Evolutionary conservation across 2,113 vertebrate genomes (phyloP).

Genomic region (Sceloporus tristichus): DNA sequence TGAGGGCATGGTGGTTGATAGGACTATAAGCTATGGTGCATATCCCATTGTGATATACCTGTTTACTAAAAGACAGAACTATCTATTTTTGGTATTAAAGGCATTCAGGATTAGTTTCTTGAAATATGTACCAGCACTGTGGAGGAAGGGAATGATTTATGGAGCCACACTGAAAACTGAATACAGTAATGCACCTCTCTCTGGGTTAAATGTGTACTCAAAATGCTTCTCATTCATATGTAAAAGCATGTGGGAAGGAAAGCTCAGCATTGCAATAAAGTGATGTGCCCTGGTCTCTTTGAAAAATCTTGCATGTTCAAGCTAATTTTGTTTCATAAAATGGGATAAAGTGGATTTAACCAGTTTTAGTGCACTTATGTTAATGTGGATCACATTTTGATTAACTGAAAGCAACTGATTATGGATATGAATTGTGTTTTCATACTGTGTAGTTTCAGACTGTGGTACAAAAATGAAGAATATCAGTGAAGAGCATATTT

Average conservation of each 20-base stretch:
- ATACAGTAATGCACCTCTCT: neutral
- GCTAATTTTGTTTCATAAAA: slow-evolving; percentile 24
- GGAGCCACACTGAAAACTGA: neutral
- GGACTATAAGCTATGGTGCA: neutral
- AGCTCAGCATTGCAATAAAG: neutral
- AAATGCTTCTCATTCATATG: slow-evolving; percentile 7
- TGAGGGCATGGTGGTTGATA: neutral
- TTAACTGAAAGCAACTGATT: slow-evolving; percentile 11
- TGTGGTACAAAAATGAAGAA: neutral
- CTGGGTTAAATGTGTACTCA: neutral
- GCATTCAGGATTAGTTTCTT: slow-evolving; percentile 15
- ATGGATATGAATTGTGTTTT: slow-evolving; percentile 4
- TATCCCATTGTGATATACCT: slow-evolving; percentile 12
- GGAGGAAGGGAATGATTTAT: slow-evolving; percentile 16
- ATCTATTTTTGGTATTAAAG: slow-evolving; percentile 20
- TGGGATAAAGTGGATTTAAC: slow-evolving; percentile 13
- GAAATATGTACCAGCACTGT: neutral
- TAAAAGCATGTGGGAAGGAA: slow-evolving; percentile 1
- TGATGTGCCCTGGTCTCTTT: neutral
- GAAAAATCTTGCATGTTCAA: slow-evolving; percentile 1
- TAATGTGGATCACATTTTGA: slow-evolving; percentile 4
- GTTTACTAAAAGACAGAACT: slow-evolving; percentile 16
- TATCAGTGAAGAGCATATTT: neutral
- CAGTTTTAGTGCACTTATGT: slow-evolving; percentile 1
- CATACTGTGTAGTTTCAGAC: neutral